A percentile compares a stretch with the other conserved stretches of the same genome.
These are phyloP conservation scores for Scylla paramamosain DNA, from an alignment of 1,140 invertebrate species.

Conservation along the genomic window DNA sequence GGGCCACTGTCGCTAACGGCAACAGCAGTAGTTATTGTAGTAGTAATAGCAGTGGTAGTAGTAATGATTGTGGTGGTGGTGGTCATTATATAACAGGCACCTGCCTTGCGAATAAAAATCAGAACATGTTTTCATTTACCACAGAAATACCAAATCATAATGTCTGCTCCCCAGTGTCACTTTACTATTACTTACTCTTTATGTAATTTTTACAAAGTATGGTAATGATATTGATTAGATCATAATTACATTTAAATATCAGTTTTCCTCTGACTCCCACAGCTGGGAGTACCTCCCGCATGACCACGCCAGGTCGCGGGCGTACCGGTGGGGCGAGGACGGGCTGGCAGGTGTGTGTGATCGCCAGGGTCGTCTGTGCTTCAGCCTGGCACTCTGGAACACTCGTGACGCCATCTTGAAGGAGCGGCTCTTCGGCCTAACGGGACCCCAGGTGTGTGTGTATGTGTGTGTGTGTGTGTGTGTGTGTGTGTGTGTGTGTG, in stretches of 20 bases:
- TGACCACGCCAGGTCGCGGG: slow-evolving; percentile 79
- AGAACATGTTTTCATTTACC: too few species aligned
- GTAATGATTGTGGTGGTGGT: background rate
- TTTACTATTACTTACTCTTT: too few species aligned
- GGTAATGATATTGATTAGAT: too few species aligned
- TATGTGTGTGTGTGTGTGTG: background rate
- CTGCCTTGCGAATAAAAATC: too few species aligned
- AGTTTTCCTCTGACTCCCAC: slow-evolving; percentile 30
- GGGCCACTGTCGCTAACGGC: background rate
- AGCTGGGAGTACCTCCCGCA: slow-evolving; percentile 81
- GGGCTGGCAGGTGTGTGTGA: slow-evolving; percentile 81
- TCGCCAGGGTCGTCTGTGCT: slow-evolving; percentile 80
- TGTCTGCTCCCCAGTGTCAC: too few species aligned
- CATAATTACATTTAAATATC: too few species aligned
- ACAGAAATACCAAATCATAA: too few species aligned
- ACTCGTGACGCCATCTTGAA: slow-evolving; percentile 80
- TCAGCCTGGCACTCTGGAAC: slow-evolving; percentile 81
- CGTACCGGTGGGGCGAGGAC: slow-evolving; percentile 81
- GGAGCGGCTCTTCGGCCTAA: slow-evolving; percentile 81
- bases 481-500: background rate
- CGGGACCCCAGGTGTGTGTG: slow-evolving; percentile 79
- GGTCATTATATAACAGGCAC: too few species aligned
- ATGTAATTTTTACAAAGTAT: too few species aligned
- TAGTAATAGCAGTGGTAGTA: too few species aligned
- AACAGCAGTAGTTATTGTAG: too few species aligned